A percentile compares a stretch with the other conserved stretches of the same genome.
Conservation (phyloP, 2,888 invertebrate species). For the Thymelicus sylvestris region DNA sequence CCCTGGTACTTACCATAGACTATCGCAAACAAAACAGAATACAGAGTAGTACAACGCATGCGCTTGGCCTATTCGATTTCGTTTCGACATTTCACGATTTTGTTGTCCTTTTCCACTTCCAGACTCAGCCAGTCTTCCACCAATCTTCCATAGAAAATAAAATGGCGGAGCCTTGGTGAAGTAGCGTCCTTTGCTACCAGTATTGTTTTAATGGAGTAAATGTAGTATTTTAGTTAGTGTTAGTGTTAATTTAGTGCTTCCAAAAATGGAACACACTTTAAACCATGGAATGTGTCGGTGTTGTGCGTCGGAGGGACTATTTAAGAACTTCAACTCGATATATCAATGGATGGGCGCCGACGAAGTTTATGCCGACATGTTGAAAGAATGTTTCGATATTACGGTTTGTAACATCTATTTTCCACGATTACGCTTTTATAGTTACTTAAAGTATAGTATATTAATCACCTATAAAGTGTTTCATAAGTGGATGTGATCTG, state of each 20-base stretch:
- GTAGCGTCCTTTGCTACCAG: conserved; percentile 54
- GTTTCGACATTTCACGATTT: background rate
- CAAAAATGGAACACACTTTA: conserved; percentile 63
- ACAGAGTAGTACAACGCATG: background rate
- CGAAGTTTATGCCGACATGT: conserved; percentile 75
- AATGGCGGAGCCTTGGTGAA: conserved; percentile 63
- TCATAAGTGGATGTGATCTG: no score
- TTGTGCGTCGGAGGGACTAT: conserved; percentile 75
- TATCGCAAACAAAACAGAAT: no score
- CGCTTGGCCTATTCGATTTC: background rate
- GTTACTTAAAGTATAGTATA: no score
- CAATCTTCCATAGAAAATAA: conserved; percentile 46
- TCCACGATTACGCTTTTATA: background rate
- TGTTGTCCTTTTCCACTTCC: background rate
- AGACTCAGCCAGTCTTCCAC: no score
- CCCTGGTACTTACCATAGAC: no score
- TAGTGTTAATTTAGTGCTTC: conserved; percentile 52
- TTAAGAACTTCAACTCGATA: conserved; percentile 68
- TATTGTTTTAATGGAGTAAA: conserved; percentile 40
- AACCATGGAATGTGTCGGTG: conserved; percentile 73
- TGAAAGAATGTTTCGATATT: conserved; percentile 75
- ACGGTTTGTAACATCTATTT: conserved; percentile 56
- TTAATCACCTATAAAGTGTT: no score
- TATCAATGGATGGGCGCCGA: conserved; percentile 78
- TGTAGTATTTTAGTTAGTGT: conserved; percentile 46